phyloP scores from a whole-genome alignment of 2,797 vertebrate species.

The Oryzias dopingdopingensis region DNA sequence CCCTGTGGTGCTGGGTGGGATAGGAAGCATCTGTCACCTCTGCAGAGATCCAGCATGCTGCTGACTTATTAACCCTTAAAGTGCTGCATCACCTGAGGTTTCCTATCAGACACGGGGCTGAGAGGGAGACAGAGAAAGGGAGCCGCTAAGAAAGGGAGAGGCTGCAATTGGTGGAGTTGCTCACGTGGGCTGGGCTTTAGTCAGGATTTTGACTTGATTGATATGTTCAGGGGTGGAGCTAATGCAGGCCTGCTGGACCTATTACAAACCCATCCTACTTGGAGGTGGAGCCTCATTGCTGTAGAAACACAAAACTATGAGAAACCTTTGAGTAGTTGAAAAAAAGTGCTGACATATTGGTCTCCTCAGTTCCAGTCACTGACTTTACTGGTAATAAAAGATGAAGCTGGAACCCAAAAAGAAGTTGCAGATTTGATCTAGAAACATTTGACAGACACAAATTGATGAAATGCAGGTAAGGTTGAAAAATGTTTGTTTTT shows the following conservation, averaged over 20 bases:
- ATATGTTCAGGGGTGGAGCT: slow-evolving; percentile 88
- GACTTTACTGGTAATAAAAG: slow-evolving; percentile 3
- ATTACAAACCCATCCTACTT: slow-evolving; percentile 68
- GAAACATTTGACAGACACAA: no score
- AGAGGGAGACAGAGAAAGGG: slow-evolving; percentile 7
- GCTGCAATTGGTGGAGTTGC: slow-evolving; percentile 79
- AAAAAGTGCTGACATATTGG: slow-evolving; percentile 71
- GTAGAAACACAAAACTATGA: slow-evolving; percentile 60
- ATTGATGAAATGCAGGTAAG: no score
- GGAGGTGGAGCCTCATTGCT: slow-evolving; percentile 74
- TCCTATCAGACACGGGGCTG: slow-evolving; percentile 21
- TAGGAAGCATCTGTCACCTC: slow-evolving; percentile 88
- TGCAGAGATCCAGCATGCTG: slow-evolving; percentile 77
- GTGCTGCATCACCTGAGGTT: slow-evolving; percentile 66
- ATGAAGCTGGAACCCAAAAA: no score
- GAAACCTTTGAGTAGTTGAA: slow-evolving; percentile 52
- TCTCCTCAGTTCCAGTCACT: slow-evolving; percentile 26
- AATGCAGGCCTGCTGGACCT: slow-evolving; percentile 85
- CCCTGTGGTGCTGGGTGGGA: slow-evolving; percentile 85
- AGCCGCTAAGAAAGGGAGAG: slow-evolving; percentile 4
- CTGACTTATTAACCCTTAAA: slow-evolving; percentile 69
- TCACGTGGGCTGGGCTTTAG: slow-evolving; percentile 79
- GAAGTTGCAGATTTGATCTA: no score
- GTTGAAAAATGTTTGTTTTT: no score
- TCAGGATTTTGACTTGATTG: slow-evolving; percentile 84